Conservation (phyloP, 2,888 invertebrate genomes). For the Gordius sp. region DNA sequence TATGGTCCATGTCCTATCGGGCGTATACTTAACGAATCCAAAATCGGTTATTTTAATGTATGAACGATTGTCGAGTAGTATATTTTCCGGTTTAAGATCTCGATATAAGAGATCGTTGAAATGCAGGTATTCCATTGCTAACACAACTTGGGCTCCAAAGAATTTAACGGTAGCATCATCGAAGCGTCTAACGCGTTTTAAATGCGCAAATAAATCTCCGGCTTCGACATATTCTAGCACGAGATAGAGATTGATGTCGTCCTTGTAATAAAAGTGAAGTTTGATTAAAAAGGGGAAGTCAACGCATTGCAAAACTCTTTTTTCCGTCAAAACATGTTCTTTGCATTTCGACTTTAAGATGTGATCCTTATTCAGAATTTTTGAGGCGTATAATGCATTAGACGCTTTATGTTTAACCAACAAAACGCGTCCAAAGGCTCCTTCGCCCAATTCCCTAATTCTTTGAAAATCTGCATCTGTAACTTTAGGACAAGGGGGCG, state of each 20-base stretch:
- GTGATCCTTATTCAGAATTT: not conserved
- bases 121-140: conserved; percentile 68
- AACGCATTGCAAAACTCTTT: conserved; percentile 3
- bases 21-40: conserved; percentile 70
- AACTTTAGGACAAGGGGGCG: not conserved
- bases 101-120: conserved; percentile 46
- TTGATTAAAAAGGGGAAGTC: not conserved
- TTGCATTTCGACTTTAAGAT: conserved; percentile 4
- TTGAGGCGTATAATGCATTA: not conserved
- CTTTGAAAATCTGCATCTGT: not conserved
- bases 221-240: conserved; percentile 26
- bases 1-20: conserved; percentile 60
- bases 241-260: not conserved
- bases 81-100: conserved; percentile 72
- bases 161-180: conserved; percentile 47
- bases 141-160: conserved; percentile 67
- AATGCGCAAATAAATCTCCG: conserved; percentile 72
- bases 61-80: conserved; percentile 38
- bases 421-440: not conserved
- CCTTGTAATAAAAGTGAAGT: conserved; percentile 1
- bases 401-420: not conserved
- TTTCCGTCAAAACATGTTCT: conserved; percentile 10
- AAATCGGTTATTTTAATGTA: conserved; percentile 84
- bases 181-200: conserved; percentile 66
- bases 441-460: not conserved